phyloP scores from a whole-genome alignment of 2,888 invertebrate genomes.

The Acrobasis consociella region DNA sequence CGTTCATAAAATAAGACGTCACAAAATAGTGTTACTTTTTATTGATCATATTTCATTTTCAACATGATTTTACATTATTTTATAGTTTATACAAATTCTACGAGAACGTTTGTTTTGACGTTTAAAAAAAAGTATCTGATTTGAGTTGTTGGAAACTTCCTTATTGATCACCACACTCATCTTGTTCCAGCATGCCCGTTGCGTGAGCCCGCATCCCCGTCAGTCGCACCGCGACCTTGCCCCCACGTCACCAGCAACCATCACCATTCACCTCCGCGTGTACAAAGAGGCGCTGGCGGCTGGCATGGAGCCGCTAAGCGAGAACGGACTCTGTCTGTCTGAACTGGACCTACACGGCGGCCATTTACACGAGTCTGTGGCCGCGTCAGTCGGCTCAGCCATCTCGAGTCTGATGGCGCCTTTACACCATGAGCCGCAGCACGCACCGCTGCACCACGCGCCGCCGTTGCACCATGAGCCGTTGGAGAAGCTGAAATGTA shows the following conservation, averaged over 20 bases:
- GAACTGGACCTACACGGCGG: slow-evolving; percentile 84
- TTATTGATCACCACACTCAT: not conserved
- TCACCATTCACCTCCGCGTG: slow-evolving; percentile 82
- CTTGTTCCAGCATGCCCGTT: slow-evolving; percentile 9
- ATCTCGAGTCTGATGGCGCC: slow-evolving; percentile 82
- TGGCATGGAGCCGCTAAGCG: slow-evolving; percentile 86
- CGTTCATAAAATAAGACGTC: no score
- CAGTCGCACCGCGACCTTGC: slow-evolving; percentile 45
- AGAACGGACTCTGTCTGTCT: slow-evolving; percentile 88
- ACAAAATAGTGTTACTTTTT: no score
- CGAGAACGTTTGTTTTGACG: no score
- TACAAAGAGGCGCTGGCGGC: slow-evolving; percentile 85
- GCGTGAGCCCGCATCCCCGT: not conserved
- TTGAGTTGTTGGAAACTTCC: no score
- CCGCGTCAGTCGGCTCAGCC: slow-evolving; percentile 78
- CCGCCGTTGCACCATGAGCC: slow-evolving; percentile 87
- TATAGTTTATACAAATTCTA: no score
- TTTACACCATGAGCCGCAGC: slow-evolving; percentile 81
- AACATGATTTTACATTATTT: no score
- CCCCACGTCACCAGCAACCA: slow-evolving; percentile 47
- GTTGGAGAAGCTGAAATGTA: slow-evolving; percentile 90
- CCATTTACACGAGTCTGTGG: slow-evolving; percentile 79
- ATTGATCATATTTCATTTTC: no score
- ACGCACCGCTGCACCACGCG: slow-evolving; percentile 82
- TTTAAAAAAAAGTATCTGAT: no score